Percentiles rank a stretch among this genome's conserved stretches.
These are phyloP conservation scores for Entelurus aequoreus DNA, from an alignment of 2,113 vertebrate genomes.

Conservation along the genomic window DNA sequence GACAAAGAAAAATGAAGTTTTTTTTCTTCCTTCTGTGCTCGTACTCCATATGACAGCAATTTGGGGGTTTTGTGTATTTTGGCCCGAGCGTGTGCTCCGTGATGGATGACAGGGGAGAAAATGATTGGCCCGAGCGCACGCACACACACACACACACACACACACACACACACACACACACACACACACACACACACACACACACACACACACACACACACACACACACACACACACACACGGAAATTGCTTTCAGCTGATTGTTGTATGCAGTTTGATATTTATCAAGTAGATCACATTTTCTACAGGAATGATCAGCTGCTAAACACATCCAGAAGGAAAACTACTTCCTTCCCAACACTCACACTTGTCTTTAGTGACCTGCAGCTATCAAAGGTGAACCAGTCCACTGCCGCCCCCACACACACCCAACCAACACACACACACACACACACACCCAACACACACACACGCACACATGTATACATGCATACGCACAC, in stretches of 20 bases:
- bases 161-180: constrained; percentile 59
- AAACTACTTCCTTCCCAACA: constrained; percentile 80
- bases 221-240: too few relatives aligned
- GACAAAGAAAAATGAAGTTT: constrained; percentile 75
- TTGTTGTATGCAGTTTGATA: constrained; percentile 79
- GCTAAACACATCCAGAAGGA: constrained; percentile 77
- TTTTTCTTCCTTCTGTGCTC: constrained; percentile 55
- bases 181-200: too few relatives aligned
- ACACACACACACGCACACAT: not conserved
- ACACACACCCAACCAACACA: constrained; percentile 9
- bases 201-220: too few relatives aligned
- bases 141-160: constrained; percentile 60
- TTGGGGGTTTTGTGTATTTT: constrained; percentile 91
- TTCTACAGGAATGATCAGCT: constrained; percentile 44
- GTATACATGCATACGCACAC: not conserved
- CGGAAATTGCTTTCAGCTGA: constrained; percentile 87
- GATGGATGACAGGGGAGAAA: constrained; percentile 92
- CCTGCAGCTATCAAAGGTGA: constrained; percentile 77
- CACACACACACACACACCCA: not conserved
- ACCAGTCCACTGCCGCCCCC: constrained; percentile 33
- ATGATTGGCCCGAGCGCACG: constrained; percentile 70
- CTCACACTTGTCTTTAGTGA: constrained; percentile 70
- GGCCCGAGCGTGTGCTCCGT: constrained; percentile 77
- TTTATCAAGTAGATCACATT: constrained; percentile 78
- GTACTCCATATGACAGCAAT: constrained; percentile 91